Evolutionary conservation across 2,888 invertebrate species (phyloP).

Genomic region (Proisotoma minuta): DNA sequence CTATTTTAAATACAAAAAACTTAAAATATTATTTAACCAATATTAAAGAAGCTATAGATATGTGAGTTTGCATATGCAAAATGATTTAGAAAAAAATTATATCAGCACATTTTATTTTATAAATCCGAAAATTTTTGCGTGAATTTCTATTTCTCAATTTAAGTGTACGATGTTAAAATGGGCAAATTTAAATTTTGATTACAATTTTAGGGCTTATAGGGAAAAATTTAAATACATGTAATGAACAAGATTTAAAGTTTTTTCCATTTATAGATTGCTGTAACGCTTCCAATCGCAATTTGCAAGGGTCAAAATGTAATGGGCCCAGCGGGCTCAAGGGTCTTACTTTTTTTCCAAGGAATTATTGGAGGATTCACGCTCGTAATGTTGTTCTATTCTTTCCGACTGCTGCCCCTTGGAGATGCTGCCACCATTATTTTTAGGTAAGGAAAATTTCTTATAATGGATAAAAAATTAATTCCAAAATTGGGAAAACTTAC

Average conservation of each 20-base stretch:
- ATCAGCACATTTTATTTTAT: too few relatives aligned
- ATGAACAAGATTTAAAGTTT: too few relatives aligned
- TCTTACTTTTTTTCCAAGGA: constrained; percentile 52
- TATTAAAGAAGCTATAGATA: too few relatives aligned
- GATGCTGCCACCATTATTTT: constrained; percentile 56
- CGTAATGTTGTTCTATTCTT: constrained; percentile 53
- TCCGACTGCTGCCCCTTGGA: constrained; percentile 54
- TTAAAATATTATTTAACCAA: too few relatives aligned
- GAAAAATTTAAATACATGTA: background rate
- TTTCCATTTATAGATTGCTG: constrained; percentile 40
- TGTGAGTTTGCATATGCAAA: too few relatives aligned
- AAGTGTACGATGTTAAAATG: background rate
- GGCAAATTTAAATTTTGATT: background rate
- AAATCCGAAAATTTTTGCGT: too few relatives aligned
- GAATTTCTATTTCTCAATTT: constrained; percentile 8
- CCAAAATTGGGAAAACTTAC: background rate
- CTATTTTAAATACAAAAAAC: too few relatives aligned
- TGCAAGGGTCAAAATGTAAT: constrained; percentile 49
- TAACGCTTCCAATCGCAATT: constrained; percentile 51
- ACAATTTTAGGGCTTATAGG: background rate
- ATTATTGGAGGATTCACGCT: constrained; percentile 54
- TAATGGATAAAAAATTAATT: too few relatives aligned
- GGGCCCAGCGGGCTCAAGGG: constrained; percentile 51
- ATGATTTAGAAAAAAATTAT: too few relatives aligned
- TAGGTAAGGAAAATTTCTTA: too few relatives aligned